A percentile compares a stretch with the other conserved stretches of the same genome.
Conservation (phyloP, 2,888 invertebrate species). For the Folsomia candida region DNA sequence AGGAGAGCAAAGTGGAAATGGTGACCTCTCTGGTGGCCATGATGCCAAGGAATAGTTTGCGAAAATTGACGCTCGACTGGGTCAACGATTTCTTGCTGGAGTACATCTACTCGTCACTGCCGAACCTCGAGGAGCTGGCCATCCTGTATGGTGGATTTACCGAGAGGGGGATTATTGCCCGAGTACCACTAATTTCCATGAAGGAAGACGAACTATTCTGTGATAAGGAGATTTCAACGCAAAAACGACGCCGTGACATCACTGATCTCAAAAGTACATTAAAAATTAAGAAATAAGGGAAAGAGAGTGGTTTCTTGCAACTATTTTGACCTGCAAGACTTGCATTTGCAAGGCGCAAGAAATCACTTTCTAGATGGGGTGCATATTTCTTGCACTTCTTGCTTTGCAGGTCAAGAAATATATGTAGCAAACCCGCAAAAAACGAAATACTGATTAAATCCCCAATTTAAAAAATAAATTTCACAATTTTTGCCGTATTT, state of each 20-base stretch:
- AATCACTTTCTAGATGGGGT: too few species aligned
- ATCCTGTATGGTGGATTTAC: constrained; percentile 37
- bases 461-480: not conserved
- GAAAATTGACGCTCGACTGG: constrained; percentile 29
- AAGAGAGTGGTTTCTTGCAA: too few species aligned
- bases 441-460: too few species aligned
- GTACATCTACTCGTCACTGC: constrained; percentile 24
- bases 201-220: constrained; percentile 25
- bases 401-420: too few species aligned
- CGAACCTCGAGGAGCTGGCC: constrained; percentile 28
- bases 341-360: too few species aligned
- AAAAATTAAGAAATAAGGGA: too few species aligned
- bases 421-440: too few species aligned
- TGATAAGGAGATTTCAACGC: constrained; percentile 32
- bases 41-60: constrained; percentile 21
- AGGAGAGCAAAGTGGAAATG: constrained; percentile 23
- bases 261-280: constrained; percentile 37
- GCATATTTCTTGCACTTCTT: too few species aligned
- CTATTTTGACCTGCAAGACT: too few species aligned
- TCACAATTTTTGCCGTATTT: constrained; percentile 12
- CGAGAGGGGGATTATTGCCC: constrained; percentile 35
- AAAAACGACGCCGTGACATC: constrained; percentile 28
- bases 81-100: constrained; percentile 30
- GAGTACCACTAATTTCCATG: constrained; percentile 26
- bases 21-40: constrained; percentile 28